Evolutionary conservation across 1,140 invertebrate species (phyloP).

Genomic region (Pygmarrhopalites habei): DNA sequence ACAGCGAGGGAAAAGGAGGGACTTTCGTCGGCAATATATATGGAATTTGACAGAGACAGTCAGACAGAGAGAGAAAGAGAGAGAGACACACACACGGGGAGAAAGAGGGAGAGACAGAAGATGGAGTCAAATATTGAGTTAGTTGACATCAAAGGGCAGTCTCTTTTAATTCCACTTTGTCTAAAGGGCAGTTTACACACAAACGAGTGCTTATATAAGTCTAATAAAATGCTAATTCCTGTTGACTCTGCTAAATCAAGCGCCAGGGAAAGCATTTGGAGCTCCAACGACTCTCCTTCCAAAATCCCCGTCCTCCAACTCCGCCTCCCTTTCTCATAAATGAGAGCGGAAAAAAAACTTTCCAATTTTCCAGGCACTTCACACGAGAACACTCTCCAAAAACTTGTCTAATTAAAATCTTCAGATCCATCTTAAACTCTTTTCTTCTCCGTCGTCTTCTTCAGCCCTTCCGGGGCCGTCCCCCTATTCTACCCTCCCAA

Average conservation of each 20-base stretch:
- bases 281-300: neutral
- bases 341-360: slow-evolving; percentile 35
- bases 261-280: slow-evolving; percentile 23
- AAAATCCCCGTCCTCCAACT: neutral
- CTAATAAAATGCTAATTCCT: slow-evolving; percentile 41
- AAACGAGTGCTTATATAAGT: slow-evolving; percentile 34
- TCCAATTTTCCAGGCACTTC: slow-evolving; percentile 33
- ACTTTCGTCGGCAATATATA: neutral
- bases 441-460: neutral
- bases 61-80: no score
- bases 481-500: neutral
- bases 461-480: neutral
- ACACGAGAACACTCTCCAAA: slow-evolving; percentile 16
- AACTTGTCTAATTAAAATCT: slow-evolving; percentile 38
- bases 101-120: slow-evolving; percentile 15
- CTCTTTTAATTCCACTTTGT: slow-evolving; percentile 39
- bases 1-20: neutral
- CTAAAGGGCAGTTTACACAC: slow-evolving; percentile 37
- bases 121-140: slow-evolving; percentile 38
- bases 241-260: slow-evolving; percentile 38
- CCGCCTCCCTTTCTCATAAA: no score
- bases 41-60: neutral
- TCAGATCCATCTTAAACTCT: slow-evolving; percentile 16
- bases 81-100: no score
- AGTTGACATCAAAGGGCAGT: slow-evolving; percentile 39